These are phyloP conservation scores for Bathynomus jamesi DNA, from an alignment of 1,140 invertebrate genomes.

Conservation along the genomic window DNA sequence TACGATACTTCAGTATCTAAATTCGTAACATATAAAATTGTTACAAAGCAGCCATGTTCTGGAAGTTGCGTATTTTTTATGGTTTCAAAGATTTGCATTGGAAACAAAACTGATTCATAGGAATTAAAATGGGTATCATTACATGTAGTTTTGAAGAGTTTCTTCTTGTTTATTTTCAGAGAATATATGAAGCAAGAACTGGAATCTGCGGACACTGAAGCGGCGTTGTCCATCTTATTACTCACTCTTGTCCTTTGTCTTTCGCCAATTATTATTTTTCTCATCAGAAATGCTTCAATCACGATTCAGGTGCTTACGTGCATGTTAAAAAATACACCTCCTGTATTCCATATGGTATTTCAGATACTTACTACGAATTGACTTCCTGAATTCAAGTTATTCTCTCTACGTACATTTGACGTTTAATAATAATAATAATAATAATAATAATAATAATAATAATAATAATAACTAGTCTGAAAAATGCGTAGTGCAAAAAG, in stretches of 20 bases:
- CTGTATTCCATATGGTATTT: not conserved
- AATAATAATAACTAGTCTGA: too few species aligned
- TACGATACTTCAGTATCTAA: conserved; percentile 7
- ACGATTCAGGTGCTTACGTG: not conserved
- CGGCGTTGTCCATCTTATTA: not conserved
- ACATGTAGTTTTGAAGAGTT: too few species aligned
- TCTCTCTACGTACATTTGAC: not conserved
- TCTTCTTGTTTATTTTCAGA: conserved; percentile 9
- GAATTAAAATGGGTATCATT: too few species aligned
- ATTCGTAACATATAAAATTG: conserved; percentile 1
- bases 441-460: not conserved
- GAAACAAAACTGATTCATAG: too few species aligned
- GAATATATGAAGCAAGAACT: not conserved
- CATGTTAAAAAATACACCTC: not conserved
- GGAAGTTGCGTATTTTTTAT: too few species aligned
- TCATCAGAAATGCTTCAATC: not conserved
- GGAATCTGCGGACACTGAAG: not conserved
- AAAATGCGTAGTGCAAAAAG: too few species aligned
- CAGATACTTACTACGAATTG: not conserved
- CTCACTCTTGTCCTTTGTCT: conserved; percentile 9
- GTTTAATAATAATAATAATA: too few species aligned
- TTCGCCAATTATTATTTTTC: not conserved
- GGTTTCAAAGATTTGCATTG: too few species aligned
- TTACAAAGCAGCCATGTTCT: not conserved
- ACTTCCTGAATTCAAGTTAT: not conserved